phyloP scores from a whole-genome alignment of 2,113 vertebrate genomes.

The Aphyosemion australe region DNA sequence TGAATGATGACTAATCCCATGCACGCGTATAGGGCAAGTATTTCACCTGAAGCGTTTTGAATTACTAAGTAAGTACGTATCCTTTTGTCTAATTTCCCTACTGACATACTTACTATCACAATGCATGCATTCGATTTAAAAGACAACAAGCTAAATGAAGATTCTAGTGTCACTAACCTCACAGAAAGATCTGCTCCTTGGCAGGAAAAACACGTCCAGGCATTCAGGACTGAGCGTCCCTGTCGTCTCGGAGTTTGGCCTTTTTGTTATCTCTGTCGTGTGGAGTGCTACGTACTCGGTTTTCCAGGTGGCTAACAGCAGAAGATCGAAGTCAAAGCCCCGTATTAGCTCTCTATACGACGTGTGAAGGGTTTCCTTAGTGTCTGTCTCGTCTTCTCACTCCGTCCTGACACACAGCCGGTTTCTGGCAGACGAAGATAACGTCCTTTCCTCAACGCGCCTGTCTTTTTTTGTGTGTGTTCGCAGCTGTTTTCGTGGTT shows the following conservation, averaged over 20 bases:
- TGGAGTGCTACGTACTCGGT: conserved; percentile 52
- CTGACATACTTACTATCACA: conserved; percentile 11
- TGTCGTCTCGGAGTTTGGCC: conserved; percentile 58
- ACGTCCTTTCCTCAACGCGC: conserved; percentile 56
- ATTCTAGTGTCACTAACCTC: conserved; percentile 46
- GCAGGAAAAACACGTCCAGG: conserved; percentile 11
- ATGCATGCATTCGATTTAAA: conserved; percentile 1
- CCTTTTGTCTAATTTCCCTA: neutral
- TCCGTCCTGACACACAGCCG: conserved; percentile 45
- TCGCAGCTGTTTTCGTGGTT: conserved; percentile 74
- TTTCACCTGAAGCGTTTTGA: neutral
- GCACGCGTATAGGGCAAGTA: neutral
- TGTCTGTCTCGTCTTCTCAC: conserved; percentile 31
- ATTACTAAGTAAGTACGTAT: neutral
- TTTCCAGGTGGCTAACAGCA: conserved; percentile 33
- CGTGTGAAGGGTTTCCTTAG: neutral
- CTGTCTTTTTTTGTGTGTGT: conserved; percentile 27
- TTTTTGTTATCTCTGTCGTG: conserved; percentile 47
- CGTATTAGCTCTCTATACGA: neutral
- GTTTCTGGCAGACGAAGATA: conserved; percentile 23
- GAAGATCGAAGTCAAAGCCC: conserved; percentile 30
- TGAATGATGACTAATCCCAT: neutral
- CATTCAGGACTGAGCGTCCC: conserved; percentile 34
- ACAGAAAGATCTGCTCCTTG: neutral
- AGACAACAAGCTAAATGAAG: neutral